phyloP scores from a whole-genome alignment of 2,888 invertebrate species.

The Hirtodrosophila alboralis region DNA sequence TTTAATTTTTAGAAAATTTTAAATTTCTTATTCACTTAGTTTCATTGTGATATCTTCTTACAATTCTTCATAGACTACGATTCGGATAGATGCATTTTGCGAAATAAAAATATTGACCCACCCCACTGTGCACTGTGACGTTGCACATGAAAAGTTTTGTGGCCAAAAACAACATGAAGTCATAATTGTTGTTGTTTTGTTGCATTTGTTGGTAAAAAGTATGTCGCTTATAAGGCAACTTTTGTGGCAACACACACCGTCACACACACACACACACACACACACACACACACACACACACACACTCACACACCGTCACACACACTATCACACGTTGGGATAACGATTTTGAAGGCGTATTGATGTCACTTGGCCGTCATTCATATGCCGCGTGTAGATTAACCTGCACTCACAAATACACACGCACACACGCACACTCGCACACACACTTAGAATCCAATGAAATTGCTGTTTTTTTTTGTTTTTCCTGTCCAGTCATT shows the following conservation, averaged over 20 bases:
- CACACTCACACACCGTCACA: conserved; percentile 6
- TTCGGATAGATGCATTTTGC: no score
- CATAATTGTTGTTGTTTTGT: conserved; percentile 40
- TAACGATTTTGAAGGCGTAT: conserved; percentile 60
- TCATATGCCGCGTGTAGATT: conserved; percentile 55
- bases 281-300: conserved; percentile 14
- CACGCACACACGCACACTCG: conserved; percentile 16
- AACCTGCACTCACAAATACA: conserved; percentile 36
- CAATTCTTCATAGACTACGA: no score
- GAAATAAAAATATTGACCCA: background rate
- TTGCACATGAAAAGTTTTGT: conserved; percentile 59
- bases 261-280: conserved; percentile 9
- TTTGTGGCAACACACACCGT: conserved; percentile 33
- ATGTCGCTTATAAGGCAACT: conserved; percentile 55
- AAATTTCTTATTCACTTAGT: no score
- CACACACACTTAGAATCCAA: conserved; percentile 14
- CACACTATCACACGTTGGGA: conserved; percentile 18
- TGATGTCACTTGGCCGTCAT: conserved; percentile 66
- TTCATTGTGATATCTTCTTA: no score
- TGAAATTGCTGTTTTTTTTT: conserved; percentile 37
- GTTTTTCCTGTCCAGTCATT: conserved; percentile 57
- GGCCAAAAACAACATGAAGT: conserved; percentile 46
- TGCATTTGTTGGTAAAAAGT: conserved; percentile 35
- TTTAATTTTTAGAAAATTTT: no score
- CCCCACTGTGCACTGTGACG: conserved; percentile 49